Evolutionary conservation across 2,888 invertebrate species (phyloP), one percentile per base, ranked within the genome.

Genomic region (Phlogophora meticulosa): DNA sequence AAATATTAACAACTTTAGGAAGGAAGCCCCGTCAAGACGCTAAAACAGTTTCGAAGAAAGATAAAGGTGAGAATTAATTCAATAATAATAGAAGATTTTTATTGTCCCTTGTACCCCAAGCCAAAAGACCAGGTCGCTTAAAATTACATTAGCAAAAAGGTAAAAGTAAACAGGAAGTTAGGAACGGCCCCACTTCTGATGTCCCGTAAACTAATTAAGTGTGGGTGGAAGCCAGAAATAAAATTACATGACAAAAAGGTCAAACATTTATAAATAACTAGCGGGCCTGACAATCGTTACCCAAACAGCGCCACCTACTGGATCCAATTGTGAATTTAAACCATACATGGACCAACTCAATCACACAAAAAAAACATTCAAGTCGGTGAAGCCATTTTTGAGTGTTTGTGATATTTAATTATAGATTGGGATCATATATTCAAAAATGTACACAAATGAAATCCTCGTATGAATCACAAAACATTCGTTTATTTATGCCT

Each of bases 21-120:
- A 79, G 76, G 80, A 76, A 79, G 76, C 76, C 61, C 43, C 69
- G 76, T 32, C 76, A 75, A n/a, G 80, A 79, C 34, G 69, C 69
- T 79, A 75, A 75, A 75, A 79, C 52, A 38, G 57, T 79, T 63
- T 60, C 74, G 78, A 88, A 91, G 82, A 85, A 86, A 80, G 86
- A 73, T 5, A 91, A 91, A 88, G 88, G 91, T 91, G 83, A 71
- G 80, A 78, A 55, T 32, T 43, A 69, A 57, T 52, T 7, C 63
- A 62, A 43, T 62, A 52, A 77, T 68, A 51, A 38, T 63, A 36
- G 48, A 68, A 28, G 59, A 56, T 42, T 65, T 51, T 78, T 40
- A 49, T 42, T 48, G 3, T 13, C 32, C 46, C 34, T 43, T 56
- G 34, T 52, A 13, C 28, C 48, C 38, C 17, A 43, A 13, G 22